A percentile compares a stretch with the other conserved stretches of the same genome.
phyloP scores from a whole-genome alignment of 2,797 vertebrate species.

The Lithobates sylvaticus region DNA sequence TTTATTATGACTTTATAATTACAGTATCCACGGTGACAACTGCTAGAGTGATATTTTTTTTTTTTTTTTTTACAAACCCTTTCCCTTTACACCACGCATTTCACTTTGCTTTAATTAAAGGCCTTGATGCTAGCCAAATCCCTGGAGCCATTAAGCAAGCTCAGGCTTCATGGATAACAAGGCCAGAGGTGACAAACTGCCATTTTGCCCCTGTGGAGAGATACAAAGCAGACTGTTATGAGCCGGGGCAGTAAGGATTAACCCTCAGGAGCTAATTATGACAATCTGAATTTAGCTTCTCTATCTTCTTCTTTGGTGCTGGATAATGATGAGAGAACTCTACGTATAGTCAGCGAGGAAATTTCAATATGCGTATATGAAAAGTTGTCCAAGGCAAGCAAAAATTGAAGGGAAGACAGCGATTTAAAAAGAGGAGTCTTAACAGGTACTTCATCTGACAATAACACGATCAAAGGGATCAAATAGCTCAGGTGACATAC shows the following conservation, averaged over 20 bases:
- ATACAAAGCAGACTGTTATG: constrained; percentile 17
- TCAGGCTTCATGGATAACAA: constrained; percentile 48
- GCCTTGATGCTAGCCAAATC: constrained; percentile 29
- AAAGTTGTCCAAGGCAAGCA: background rate
- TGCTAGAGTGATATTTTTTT: constrained; percentile 17
- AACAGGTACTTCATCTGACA: background rate
- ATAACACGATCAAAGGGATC: constrained; percentile 18
- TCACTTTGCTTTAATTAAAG: constrained; percentile 58
- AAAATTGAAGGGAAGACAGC: background rate
- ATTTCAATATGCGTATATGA: constrained; percentile 13
- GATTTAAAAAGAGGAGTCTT: background rate
- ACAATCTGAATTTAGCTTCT: constrained; percentile 37
- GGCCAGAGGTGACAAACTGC: constrained; percentile 54
- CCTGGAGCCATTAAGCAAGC: constrained; percentile 49
- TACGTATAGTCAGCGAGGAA: background rate
- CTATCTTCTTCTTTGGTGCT: constrained; percentile 13
- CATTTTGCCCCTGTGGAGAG: constrained; percentile 41
- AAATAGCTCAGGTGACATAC: constrained; percentile 14
- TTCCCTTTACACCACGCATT: constrained; percentile 13
- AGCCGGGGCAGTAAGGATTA: constrained; percentile 47
- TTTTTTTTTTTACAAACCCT: background rate
- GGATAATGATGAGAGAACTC: constrained; percentile 32
- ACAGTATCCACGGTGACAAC: constrained; percentile 34
- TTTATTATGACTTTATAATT: constrained; percentile 56
- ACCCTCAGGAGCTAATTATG: constrained; percentile 59